Evolutionary conservation across 2,888 invertebrate species (phyloP).

Genomic region (Agrotis exclamationis): DNA sequence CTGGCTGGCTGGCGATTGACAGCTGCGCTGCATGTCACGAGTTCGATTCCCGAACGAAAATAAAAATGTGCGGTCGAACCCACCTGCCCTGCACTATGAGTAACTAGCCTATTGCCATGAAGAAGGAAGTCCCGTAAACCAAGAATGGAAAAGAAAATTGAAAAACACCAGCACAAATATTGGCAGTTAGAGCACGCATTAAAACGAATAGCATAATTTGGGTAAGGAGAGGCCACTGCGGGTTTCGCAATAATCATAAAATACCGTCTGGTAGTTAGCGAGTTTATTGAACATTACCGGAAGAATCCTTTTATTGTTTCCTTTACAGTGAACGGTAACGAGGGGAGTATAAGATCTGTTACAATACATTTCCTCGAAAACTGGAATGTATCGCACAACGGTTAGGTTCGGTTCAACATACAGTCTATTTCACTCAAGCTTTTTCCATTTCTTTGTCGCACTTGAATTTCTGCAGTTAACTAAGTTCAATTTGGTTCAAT

Average conservation of each 20-base stretch:
- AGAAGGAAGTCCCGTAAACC: not conserved
- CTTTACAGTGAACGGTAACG: conserved; percentile 50
- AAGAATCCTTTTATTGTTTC: conserved; percentile 66
- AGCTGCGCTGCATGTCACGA: too few species aligned
- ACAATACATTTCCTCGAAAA: too few species aligned
- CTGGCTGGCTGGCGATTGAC: too few species aligned
- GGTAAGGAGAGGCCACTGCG: conserved; percentile 62
- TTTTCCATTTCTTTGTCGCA: too few species aligned
- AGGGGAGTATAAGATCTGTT: conserved; percentile 16
- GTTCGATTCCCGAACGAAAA: too few species aligned
- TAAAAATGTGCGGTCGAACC: too few species aligned
- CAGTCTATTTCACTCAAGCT: too few species aligned
- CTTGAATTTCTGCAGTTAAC: too few species aligned
- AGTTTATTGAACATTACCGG: conserved; percentile 64
- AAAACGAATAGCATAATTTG: conserved; percentile 74
- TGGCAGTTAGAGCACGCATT: conserved; percentile 67
- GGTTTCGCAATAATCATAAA: conserved; percentile 74
- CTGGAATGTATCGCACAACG: too few species aligned
- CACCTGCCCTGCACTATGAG: not conserved
- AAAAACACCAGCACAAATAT: conserved; percentile 61
- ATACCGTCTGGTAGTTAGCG: conserved; percentile 61
- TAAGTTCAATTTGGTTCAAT: too few species aligned
- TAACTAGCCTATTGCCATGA: not conserved
- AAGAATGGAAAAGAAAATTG: conserved; percentile 49
- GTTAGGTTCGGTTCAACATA: too few species aligned